Evolutionary conservation across 2,797 vertebrate species (phyloP).

Genomic region (Sternotherus odoratus): DNA sequence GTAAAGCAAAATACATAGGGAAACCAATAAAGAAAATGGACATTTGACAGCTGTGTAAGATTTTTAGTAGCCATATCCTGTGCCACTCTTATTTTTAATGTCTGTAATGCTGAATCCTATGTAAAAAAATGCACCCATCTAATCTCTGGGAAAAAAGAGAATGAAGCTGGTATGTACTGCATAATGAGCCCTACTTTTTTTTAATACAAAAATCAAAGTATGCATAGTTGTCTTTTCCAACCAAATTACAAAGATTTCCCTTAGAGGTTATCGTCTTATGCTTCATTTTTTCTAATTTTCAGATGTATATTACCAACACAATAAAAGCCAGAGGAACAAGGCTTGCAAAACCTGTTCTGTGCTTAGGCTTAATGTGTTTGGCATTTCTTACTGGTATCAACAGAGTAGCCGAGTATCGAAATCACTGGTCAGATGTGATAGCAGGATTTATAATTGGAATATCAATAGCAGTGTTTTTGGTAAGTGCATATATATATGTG

Average conservation of each 20-base stretch:
- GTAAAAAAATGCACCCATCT: not conserved
- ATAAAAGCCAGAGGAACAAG: slow-evolving; percentile 95
- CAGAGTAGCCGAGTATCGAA: slow-evolving; percentile 98
- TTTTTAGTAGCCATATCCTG: not conserved
- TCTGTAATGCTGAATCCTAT: not conserved
- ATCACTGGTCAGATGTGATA: slow-evolving; percentile 98
- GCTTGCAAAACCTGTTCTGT: slow-evolving; percentile 94
- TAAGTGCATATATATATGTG: slow-evolving; percentile 78
- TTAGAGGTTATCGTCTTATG: not conserved
- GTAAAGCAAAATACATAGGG: not conserved
- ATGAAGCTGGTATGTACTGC: not conserved
- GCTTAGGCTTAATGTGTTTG: slow-evolving; percentile 93
- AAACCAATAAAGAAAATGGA: not conserved
- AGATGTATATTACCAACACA: slow-evolving; percentile 98
- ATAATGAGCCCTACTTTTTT: not conserved
- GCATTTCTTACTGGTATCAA: slow-evolving; percentile 97
- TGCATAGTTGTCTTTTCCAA: not conserved
- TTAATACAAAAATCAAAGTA: not conserved
- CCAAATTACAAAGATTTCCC: not conserved
- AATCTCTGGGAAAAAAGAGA: not conserved
- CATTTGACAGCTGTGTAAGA: not conserved
- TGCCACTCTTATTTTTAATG: not conserved
- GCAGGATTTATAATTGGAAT: slow-evolving; percentile 95
- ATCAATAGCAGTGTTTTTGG: slow-evolving; percentile 95
- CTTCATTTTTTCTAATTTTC: slow-evolving; percentile 73